Conservation (phyloP, 1,140 invertebrate genomes). For the Mya arenaria region DNA sequence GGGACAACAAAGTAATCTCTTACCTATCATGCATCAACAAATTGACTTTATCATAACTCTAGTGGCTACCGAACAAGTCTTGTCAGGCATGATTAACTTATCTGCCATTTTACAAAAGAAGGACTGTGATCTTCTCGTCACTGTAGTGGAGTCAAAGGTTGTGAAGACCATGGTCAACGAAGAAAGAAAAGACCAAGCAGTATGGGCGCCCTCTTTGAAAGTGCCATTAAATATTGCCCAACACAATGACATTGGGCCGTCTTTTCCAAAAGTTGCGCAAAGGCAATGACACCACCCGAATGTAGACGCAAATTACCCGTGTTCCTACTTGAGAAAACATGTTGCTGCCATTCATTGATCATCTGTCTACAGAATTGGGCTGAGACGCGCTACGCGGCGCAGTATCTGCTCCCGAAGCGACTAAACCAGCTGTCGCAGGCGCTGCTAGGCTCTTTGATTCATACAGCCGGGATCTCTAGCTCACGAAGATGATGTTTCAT, state of each 20-base stretch:
- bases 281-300: conserved; percentile 23
- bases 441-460: neutral
- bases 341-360: conserved; percentile 38
- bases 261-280: neutral
- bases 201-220: conserved; percentile 33
- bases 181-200: conserved; percentile 29
- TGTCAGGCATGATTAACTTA: conserved; percentile 2
- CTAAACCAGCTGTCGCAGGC: neutral
- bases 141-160: conserved; percentile 28
- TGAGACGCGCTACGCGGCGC: neutral
- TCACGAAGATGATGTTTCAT: conserved; percentile 17
- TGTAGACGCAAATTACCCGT: conserved; percentile 18
- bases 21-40: conserved; percentile 6
- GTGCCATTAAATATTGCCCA: conserved; percentile 4
- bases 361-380: conserved; percentile 35
- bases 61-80: conserved; percentile 36
- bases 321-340: conserved; percentile 30
- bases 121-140: conserved; percentile 38
- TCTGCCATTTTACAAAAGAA: conserved; percentile 18
- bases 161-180: neutral
- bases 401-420: neutral
- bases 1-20: no score
- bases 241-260: neutral
- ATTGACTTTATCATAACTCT: conserved; percentile 52
- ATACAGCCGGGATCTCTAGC: conserved; percentile 11